Base-by-base conservation (phyloP, 2,888 invertebrate genomes). In the Sycophila texana region DNA sequence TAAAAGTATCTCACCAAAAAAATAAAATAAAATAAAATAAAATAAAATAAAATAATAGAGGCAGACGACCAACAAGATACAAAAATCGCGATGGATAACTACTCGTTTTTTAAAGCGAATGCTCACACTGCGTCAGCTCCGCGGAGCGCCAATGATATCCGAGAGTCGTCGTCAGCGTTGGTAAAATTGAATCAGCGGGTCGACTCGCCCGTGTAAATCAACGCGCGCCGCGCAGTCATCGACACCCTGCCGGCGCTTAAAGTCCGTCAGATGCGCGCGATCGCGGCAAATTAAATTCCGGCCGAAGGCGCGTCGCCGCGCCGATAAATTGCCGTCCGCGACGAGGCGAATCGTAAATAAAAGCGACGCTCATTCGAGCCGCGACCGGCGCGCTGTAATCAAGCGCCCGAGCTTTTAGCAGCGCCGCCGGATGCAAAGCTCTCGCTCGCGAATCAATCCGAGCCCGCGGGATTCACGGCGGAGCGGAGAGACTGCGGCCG, bases 271-370 rank as follows among this genome's bases (percentile, higher is more conserved):
- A 49, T 13, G 51, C 22, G 58, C 63, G 57, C 22, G 20, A 66
- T 55, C 66, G 70, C 47, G 76, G 61, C 70, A 70, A 76, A 76
- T 76, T 76, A 76, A 76, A 76, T 76, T 49, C 20, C 58, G 30
- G 47, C 61, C 67, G 61, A 76, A 60, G 75, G 67, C 61, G 65
- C 53, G 39, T 4, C 14, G n/a, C 26, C 30, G 55, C 53, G 16
- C 12, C 67, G 75, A 76, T 76, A 76, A 76, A 76, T 76, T 55
- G 76, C 70, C 30, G 16, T 47, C 58, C 30, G 20, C 63, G n/a
- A 20, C 55, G 18, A 20, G 18, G 26, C 66, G 67, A 53, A 53
- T 70, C 76, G 39, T 76, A 76, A 76, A 76, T 76, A 76, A 70
- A 76, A 70, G 76, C 20, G 7, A n/a, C 63, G 30, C 22, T 22